These are phyloP conservation scores for Galemys pyrenaicus DNA, from an alignment of 2,113 vertebrate genomes.

Conservation along the genomic window DNA sequence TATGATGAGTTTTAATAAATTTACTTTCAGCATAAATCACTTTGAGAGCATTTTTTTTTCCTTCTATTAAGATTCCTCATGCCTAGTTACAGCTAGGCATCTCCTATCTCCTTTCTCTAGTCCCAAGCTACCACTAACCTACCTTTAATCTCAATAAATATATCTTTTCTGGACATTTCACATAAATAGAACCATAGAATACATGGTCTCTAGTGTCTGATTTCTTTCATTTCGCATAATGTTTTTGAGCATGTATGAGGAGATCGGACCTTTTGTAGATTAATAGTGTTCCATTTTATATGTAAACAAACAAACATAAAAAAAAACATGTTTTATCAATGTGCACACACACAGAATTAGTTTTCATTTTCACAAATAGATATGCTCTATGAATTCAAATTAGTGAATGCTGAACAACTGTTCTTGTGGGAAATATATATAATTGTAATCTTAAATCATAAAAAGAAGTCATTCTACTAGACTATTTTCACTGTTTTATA, in stretches of 20 bases:
- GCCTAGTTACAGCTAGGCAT: not conserved
- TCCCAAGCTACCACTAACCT: not conserved
- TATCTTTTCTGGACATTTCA: not conserved
- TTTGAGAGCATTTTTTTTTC: not conserved
- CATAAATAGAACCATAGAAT: not conserved
- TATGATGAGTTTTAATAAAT: not conserved
- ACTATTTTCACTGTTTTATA: not conserved
- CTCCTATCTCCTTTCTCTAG: no score
- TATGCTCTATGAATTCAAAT: not conserved
- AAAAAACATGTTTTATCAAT: not conserved
- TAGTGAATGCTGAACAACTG: not conserved
- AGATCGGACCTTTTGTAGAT: not conserved
- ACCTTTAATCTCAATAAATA: not conserved
- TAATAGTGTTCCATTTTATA: not conserved
- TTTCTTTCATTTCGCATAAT: not conserved
- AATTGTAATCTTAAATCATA: not conserved
- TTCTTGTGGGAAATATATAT: not conserved
- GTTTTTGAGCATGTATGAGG: not conserved
- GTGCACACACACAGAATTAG: not conserved
- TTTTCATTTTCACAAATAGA: not conserved
- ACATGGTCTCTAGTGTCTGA: not conserved
- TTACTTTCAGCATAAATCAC: not conserved
- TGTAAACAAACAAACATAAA: no score
- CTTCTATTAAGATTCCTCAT: not conserved
- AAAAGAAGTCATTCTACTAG: not conserved